These are phyloP conservation scores for Drosophila mojavensis DNA, from an alignment of 1,140 invertebrate genomes.

Conservation along the genomic window DNA sequence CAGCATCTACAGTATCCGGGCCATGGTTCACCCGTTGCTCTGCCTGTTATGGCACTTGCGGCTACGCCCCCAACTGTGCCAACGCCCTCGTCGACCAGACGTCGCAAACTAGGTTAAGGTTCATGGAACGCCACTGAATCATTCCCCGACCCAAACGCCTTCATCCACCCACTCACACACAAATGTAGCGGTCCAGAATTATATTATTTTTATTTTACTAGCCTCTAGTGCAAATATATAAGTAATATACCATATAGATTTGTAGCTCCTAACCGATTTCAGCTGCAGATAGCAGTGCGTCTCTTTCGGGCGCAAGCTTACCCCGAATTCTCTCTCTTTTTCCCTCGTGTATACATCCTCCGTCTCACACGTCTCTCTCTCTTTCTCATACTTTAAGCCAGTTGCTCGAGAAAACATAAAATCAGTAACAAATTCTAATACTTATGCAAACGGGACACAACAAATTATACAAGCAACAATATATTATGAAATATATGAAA, in stretches of 20 bases:
- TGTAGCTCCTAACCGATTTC: not conserved
- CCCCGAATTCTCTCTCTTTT: not conserved
- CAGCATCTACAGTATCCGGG: slow-evolving; percentile 68
- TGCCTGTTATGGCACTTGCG: slow-evolving; percentile 55
- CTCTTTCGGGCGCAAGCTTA: not conserved
- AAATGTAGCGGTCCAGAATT: slow-evolving; percentile 17
- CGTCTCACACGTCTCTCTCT: not conserved
- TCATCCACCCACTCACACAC: not conserved
- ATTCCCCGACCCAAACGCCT: slow-evolving; percentile 23
- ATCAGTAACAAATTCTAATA: not conserved
- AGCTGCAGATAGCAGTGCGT: not conserved
- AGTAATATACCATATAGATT: slow-evolving; percentile 9
- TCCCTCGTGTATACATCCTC: no score
- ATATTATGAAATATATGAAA: slow-evolving; percentile 7
- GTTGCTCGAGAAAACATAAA: not conserved
- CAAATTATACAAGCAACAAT: slow-evolving; percentile 12
- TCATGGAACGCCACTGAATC: slow-evolving; percentile 31
- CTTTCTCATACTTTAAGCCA: slow-evolving; percentile 31
- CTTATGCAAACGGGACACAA: slow-evolving; percentile 13
- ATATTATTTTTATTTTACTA: not conserved
- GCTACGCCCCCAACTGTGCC: slow-evolving; percentile 12
- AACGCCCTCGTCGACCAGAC: slow-evolving; percentile 41
- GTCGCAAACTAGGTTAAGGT: slow-evolving; percentile 46
- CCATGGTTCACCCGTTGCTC: slow-evolving; percentile 48
- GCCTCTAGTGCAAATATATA: slow-evolving; percentile 43